Base-by-base conservation (phyloP, 2,888 invertebrate genomes). In the Ditula angustiorana region DNA sequence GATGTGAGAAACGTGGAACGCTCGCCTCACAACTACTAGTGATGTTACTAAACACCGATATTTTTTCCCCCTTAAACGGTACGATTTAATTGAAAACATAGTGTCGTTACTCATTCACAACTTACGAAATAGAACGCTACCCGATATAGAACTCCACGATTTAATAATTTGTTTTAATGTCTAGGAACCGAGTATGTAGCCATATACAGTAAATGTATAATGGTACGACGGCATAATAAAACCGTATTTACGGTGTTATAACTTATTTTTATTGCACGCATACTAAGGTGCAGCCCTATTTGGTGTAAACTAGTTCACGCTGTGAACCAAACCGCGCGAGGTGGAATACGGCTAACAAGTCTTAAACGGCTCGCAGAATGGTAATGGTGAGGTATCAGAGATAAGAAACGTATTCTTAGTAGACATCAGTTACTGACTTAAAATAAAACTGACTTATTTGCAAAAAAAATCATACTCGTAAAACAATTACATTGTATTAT, bases 301-400 rank as follows among this genome's bases (percentile, higher is more conserved):
- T 69, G 71, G 74, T 73, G 76, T 59, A 74, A 83, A 81, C 81
- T 81, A 82, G 83, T 82, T 72, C 77, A 76, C 72, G 74, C 71
- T 77, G 67, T 70, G 62, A 70, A 73, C 66, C 67, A 71, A 24
- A 57, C 62, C 67, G 70, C 69, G 73, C 73, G 71, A 73, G 72
- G 64, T 53, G 46, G 68, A 71, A 60, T 59, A 57, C 64, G 66
- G 53, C 61, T 53, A 73, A 68, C 75, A 77, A 76, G 83, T 82
- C 83, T 86, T 85, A 81, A 85, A 82, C 83, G 81, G 80, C 81
- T 83, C 86, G 85, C 84, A 85, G 83, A 90, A 91, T 90, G 89
- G 88, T 90, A 90, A 90, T 90, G 88, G 87, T 89, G n/a, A n/a
- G 89, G 90, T 90, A 88, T 88, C 86, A 80, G 66, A 88, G 90